Evolutionary conservation across 2,797 vertebrate genomes (phyloP).

Genomic region (Cuniculus paca): DNA sequence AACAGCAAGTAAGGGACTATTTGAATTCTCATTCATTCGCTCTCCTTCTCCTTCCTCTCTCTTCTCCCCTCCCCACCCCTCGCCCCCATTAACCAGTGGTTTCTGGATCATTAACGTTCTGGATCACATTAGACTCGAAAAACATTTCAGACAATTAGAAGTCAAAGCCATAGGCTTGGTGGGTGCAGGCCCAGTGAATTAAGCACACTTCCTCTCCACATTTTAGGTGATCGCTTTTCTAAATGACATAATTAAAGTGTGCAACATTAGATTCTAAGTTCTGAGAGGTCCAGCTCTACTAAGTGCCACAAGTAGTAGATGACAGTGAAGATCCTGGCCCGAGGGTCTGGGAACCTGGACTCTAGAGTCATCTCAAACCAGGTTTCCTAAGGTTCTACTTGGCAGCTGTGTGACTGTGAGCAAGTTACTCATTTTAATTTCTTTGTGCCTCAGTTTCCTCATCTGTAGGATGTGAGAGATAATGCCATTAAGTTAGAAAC

Average conservation of each 20-base stretch:
- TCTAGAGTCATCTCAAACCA: background rate
- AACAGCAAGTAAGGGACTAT: background rate
- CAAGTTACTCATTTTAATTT: slow-evolving; percentile 16
- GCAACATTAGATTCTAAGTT: background rate
- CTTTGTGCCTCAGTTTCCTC: slow-evolving; percentile 12
- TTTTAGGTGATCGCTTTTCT: background rate
- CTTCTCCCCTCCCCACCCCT: background rate
- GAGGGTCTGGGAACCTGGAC: background rate
- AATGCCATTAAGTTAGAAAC: background rate
- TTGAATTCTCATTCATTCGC: background rate
- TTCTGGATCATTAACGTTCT: slow-evolving; percentile 86
- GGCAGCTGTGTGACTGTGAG: background rate
- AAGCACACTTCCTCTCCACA: background rate
- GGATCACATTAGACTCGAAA: slow-evolving; percentile 81
- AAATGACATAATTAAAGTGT: background rate
- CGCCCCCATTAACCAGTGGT: slow-evolving; percentile 57
- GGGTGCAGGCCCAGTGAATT: slow-evolving; percentile 42
- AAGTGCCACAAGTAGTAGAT: background rate
- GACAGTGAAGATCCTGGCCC: background rate
- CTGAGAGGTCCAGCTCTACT: background rate
- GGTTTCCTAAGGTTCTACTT: background rate
- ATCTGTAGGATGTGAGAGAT: background rate
- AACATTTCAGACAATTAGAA: slow-evolving; percentile 82
- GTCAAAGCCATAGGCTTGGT: slow-evolving; percentile 70
- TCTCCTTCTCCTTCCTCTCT: too few species aligned